Evolutionary conservation across 2,888 invertebrate species (phyloP), one percentile per base, ranked within the genome.

Genomic region (Thyatira batis): DNA sequence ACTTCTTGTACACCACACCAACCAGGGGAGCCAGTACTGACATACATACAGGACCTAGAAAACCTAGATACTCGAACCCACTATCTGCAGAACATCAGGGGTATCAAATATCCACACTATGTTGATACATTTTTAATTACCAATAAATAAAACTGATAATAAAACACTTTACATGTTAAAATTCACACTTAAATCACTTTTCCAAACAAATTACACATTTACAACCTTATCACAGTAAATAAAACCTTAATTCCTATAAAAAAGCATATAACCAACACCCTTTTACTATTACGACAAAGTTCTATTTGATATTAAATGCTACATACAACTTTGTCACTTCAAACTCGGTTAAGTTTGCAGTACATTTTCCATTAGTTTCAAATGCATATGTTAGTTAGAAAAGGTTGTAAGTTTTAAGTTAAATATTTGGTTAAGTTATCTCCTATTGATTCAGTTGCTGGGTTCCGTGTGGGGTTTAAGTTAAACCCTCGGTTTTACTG

Each of bases 391-490:
- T 44, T 23, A 20, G 28, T 33, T 50, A 33, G 48, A 51, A 39
- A 56, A 45, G 28, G 6, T 60, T 51, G 45, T 55, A 45, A 54
- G 54, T 43, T 9, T n/a, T 58, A 59, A 65, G 60, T 52, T 58
- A 30, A 62, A 67, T 69, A 60, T 66, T 55, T 61, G 57, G 50
- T 39, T 23, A 49, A 53, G 53, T 54, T 65, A 67, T 76, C 74
- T 63, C 23, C 53, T 79, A 65, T 79, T 75, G 74, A 70, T 67
- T 65, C 75, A 74, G 75, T 56, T 51, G 64, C 44, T 25, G 50
- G 54, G 57, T 59, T 49, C 59, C 56, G 62, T 58, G 56, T 53
- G 57, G 25, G 49, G 52, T 61, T 52, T 43, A 51, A 44, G 54
- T 46, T 63, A 60, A 67, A 61, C 61, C 71, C 55, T 51, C 63